These are phyloP conservation scores for Coracopsis vasa DNA, from an alignment of 2,113 vertebrate genomes.

Conservation along the genomic window DNA sequence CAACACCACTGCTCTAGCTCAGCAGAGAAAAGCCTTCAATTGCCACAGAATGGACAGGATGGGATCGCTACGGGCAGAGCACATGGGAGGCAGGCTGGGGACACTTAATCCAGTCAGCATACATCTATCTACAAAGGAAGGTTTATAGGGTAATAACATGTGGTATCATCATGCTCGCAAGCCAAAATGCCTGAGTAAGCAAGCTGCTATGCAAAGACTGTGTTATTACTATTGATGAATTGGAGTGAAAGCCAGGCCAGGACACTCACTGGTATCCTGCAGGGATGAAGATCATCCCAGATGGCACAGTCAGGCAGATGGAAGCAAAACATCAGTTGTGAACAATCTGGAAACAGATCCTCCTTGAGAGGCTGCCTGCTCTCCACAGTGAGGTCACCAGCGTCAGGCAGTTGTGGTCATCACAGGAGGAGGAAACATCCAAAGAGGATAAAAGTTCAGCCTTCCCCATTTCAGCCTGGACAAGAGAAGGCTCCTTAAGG, in stretches of 20 bases:
- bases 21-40: background rate
- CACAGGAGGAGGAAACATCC: background rate
- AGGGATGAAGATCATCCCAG: background rate
- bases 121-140: background rate
- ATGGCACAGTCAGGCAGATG: background rate
- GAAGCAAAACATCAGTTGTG: background rate
- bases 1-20: background rate
- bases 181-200: background rate
- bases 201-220: background rate
- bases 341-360: constrained; percentile 2
- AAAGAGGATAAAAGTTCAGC: background rate
- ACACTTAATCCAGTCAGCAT: background rate
- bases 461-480: background rate
- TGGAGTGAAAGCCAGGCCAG: background rate
- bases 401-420: background rate
- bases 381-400: background rate
- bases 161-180: background rate
- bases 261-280: background rate
- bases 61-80: background rate
- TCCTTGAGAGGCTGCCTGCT: background rate
- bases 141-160: background rate
- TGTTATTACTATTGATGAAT: background rate
- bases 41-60: background rate
- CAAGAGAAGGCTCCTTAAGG: background rate
- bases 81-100: background rate